Base-by-base conservation (phyloP, 2,888 invertebrate genomes). In the Acrobasis repandana region DNA sequence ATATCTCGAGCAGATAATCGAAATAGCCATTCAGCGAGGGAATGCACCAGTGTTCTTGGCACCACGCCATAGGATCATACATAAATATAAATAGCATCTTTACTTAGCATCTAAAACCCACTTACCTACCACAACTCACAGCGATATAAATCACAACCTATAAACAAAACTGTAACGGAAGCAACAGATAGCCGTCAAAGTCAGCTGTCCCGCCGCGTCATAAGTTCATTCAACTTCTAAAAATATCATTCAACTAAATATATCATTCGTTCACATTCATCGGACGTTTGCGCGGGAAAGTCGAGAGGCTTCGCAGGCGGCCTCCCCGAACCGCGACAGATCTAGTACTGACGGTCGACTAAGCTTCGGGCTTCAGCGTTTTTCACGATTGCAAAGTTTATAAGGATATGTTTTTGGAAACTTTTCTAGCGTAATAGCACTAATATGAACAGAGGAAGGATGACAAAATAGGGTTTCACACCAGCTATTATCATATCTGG, bases 341-440 rank as follows among this genome's bases (percentile, higher is more conserved):
- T 72, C 73, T 72, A 67, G 70, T 69, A 89, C 90, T 88, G 84
- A 85, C 86, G 88, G 82, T 80, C 85, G 83, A 81, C 85, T 76
- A 62, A 58, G 46, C 61, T 62, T 1, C 72, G 76, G 76, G 75
- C 70, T 75, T 75, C 28, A 28, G 28, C 28, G 6, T 28, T 76
- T 73, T 73, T 67, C 70, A 66, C 69, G 65, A 57, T 77, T 82
- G 82, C 83, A 84, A 82, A 76, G 80, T 82, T 80, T 79, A 82
- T 73, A 73, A 68, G 72, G 70, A 72, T 20, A 67, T 73, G 77
- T 73, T 75, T 75, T 77, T 63, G 54, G 66, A 71, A 74, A 60
- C 70, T 73, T n/a, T 67, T 56, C 59, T 64, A 63, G 68, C 64
- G 61, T 54, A 57, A 10, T 15, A 28, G 28, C 47, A 58, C 52